These are phyloP conservation scores for Gymnopithys bicolor DNA, from an alignment of 2,797 vertebrate genomes.

Conservation along the genomic window DNA sequence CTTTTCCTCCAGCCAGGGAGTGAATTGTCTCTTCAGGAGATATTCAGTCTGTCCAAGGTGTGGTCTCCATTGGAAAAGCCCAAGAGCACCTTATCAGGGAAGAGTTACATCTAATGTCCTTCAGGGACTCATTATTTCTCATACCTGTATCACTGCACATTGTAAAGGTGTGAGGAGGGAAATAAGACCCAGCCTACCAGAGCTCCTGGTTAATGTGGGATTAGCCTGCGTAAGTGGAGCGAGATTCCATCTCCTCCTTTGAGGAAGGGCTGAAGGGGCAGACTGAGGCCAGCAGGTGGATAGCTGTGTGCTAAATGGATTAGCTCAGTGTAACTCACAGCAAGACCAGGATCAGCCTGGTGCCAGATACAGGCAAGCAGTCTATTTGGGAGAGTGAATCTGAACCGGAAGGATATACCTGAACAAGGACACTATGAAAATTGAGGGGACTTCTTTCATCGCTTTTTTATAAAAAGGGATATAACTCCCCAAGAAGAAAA, in stretches of 20 bases:
- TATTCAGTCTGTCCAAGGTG: not conserved
- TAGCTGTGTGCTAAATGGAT: slow-evolving; percentile 21
- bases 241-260: slow-evolving; percentile 17
- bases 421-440: slow-evolving; percentile 40
- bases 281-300: slow-evolving; percentile 25
- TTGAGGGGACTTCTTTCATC: not conserved
- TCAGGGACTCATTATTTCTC: slow-evolving; percentile 19
- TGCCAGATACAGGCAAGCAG: not conserved
- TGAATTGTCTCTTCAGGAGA: not conserved
- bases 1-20: not conserved
- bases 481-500: slow-evolving; percentile 6
- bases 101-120: not conserved
- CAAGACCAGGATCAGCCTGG: slow-evolving; percentile 4
- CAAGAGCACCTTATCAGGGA: not conserved
- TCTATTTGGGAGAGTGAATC: not conserved
- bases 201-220: slow-evolving; percentile 37
- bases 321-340: slow-evolving; percentile 5
- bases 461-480: not conserved
- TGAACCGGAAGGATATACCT: not conserved
- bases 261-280: slow-evolving; percentile 25
- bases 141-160: not conserved
- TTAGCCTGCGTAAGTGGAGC: not conserved
- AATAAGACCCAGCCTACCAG: not conserved
- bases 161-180: slow-evolving; percentile 21
- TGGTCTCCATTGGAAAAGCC: not conserved